These are phyloP conservation scores for Himalopsyche japonica DNA, from an alignment of 2,888 invertebrate species.

Conservation along the genomic window DNA sequence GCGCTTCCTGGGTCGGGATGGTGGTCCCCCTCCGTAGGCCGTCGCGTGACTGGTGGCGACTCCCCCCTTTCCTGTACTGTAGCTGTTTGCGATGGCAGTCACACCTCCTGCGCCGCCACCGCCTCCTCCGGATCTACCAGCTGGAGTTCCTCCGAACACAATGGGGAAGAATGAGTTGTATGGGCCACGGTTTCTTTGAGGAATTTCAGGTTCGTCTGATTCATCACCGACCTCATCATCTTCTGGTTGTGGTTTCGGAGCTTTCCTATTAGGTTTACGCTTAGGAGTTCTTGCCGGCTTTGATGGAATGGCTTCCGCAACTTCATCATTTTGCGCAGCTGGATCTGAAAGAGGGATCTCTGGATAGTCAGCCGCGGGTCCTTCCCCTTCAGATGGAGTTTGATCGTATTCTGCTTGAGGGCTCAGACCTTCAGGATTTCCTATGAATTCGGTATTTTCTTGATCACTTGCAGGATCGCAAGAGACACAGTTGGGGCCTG, in stretches of 20 bases:
- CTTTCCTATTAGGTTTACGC: slow-evolving; percentile 46
- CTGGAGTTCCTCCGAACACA: slow-evolving; percentile 60
- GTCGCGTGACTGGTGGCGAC: slow-evolving; percentile 75
- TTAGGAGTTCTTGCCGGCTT: slow-evolving; percentile 50
- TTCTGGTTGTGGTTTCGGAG: slow-evolving; percentile 49
- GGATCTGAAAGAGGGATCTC: slow-evolving; percentile 13
- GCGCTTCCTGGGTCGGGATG: slow-evolving; percentile 46
- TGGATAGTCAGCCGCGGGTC: slow-evolving; percentile 18
- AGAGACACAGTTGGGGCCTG: slow-evolving; percentile 27
- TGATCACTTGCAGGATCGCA: slow-evolving; percentile 13
- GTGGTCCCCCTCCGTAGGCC: slow-evolving; percentile 67
- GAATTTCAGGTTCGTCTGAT: slow-evolving; percentile 48
- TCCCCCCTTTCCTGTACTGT: slow-evolving; percentile 71
- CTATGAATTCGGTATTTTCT: slow-evolving; percentile 29
- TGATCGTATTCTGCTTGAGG: slow-evolving; percentile 17
- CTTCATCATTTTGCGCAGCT: slow-evolving; percentile 22
- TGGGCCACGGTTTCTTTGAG: slow-evolving; percentile 49
- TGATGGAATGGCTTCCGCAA: slow-evolving; percentile 43
- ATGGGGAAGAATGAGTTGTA: slow-evolving; percentile 69
- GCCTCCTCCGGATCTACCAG: slow-evolving; percentile 48
- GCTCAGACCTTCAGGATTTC: slow-evolving; percentile 7
- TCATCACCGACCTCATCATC: slow-evolving; percentile 59
- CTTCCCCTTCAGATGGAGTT: slow-evolving; percentile 17
- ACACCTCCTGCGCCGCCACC: slow-evolving; percentile 62
- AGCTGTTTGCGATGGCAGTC: slow-evolving; percentile 73